Evolutionary conservation across 1,140 invertebrate genomes (phyloP).

Genomic region (Oncopodura yosiiana): DNA sequence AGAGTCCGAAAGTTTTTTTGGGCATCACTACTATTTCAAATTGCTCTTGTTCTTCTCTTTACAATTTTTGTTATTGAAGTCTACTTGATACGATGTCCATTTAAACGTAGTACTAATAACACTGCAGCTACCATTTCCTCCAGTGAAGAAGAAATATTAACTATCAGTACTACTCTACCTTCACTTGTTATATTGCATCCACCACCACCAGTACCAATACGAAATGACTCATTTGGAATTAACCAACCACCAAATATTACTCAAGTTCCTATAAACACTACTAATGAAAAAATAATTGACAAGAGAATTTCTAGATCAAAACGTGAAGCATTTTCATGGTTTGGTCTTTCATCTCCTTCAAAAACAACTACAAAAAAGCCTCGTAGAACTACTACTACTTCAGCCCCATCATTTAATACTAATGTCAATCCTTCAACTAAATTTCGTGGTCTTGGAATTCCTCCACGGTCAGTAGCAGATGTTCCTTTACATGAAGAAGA

Average conservation of each 20-base stretch:
- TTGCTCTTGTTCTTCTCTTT: constrained; percentile 51
- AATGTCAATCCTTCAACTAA: no score
- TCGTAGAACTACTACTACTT: not conserved
- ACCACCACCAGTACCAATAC: not conserved
- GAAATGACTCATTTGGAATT: no score
- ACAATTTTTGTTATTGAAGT: constrained; percentile 55
- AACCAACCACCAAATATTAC: no score
- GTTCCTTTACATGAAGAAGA: no score
- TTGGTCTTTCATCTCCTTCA: no score
- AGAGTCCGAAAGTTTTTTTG: constrained; percentile 73
- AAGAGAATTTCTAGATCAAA: no score
- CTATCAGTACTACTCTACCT: not conserved
- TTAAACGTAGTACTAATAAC: not conserved
- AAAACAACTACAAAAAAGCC: not conserved
- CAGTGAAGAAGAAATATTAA: not conserved
- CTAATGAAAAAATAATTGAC: no score
- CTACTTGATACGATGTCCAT: constrained; percentile 36
- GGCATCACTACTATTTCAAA: constrained; percentile 63
- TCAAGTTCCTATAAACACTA: no score
- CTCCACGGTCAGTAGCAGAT: no score
- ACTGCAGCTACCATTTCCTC: not conserved
- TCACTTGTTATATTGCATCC: not conserved
- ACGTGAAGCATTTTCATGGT: no score
- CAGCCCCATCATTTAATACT: no score
- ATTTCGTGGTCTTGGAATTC: no score